These are phyloP conservation scores for Pseudomyrmex cubaensis DNA, from an alignment of 1,140 invertebrate genomes.

Conservation along the genomic window DNA sequence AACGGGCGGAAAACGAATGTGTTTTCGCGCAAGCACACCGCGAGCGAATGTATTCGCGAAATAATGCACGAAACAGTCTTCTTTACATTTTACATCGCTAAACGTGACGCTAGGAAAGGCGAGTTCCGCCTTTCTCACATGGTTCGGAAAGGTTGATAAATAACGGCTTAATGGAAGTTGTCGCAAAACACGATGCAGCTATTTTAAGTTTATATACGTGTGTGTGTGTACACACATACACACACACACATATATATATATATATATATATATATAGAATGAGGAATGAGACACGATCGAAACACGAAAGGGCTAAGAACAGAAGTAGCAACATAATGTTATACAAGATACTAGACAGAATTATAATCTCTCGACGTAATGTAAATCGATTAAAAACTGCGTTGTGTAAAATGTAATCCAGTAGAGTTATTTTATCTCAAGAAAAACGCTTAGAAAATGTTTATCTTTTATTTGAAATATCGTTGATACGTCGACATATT, in stretches of 20 bases:
- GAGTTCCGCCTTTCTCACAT: constrained; percentile 1
- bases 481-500: neutral
- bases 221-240: neutral
- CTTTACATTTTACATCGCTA: constrained; percentile 70
- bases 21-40: constrained; percentile 8
- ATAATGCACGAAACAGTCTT: constrained; percentile 67
- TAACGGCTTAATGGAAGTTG: constrained; percentile 11
- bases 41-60: constrained; percentile 57
- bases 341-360: no score
- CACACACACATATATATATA: no score
- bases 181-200: constrained; percentile 22
- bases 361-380: no score
- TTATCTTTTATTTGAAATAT: neutral
- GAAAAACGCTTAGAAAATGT: neutral
- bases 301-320: no score
- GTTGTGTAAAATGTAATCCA: neutral
- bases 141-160: constrained; percentile 38
- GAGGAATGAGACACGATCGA: no score
- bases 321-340: no score
- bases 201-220: constrained; percentile 41
- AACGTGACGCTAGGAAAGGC: constrained; percentile 19
- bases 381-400: no score
- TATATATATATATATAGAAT: no score
- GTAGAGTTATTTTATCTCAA: neutral
- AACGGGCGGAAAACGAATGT: constrained; percentile 1